phyloP scores from a whole-genome alignment of 2,113 vertebrate genomes.

The Cichladusa arquata region DNA sequence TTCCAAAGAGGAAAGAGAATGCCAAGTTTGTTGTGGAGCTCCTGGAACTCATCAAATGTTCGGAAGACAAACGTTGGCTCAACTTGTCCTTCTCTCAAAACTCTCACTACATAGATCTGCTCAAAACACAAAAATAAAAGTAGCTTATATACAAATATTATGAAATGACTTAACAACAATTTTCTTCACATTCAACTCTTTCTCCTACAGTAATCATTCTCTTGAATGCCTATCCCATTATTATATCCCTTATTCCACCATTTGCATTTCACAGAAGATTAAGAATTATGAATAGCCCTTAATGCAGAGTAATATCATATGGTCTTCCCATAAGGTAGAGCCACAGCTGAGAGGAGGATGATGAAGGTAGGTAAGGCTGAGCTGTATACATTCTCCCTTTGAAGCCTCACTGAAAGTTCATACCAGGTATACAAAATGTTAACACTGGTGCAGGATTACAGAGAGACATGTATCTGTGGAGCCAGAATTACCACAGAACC shows the following conservation, averaged over 20 bases:
- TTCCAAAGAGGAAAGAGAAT: slow-evolving; percentile 97
- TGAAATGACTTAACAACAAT: not conserved
- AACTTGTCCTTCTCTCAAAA: slow-evolving; percentile 88
- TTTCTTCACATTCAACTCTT: not conserved
- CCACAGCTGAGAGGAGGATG: not conserved
- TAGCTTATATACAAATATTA: not conserved
- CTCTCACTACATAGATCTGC: slow-evolving; percentile 92
- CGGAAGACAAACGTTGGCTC: slow-evolving; percentile 94
- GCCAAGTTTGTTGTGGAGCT: slow-evolving; percentile 95
- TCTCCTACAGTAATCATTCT: not conserved
- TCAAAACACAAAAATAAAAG: slow-evolving; percentile 1
- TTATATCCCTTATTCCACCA: not conserved
- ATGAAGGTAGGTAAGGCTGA: not conserved
- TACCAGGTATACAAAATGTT: not conserved
- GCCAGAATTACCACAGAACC: not conserved
- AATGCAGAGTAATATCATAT: not conserved
- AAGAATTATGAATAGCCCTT: not conserved
- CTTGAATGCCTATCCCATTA: not conserved
- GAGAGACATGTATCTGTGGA: not conserved
- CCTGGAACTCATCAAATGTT: slow-evolving; percentile 98
- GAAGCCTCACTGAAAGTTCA: not conserved
- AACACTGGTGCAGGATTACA: not conserved
- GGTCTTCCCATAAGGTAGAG: not conserved
- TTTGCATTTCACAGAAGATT: not conserved
- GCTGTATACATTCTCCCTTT: not conserved